Base-by-base conservation (phyloP, 2,888 invertebrate species). In the Andrena dorsata region DNA sequence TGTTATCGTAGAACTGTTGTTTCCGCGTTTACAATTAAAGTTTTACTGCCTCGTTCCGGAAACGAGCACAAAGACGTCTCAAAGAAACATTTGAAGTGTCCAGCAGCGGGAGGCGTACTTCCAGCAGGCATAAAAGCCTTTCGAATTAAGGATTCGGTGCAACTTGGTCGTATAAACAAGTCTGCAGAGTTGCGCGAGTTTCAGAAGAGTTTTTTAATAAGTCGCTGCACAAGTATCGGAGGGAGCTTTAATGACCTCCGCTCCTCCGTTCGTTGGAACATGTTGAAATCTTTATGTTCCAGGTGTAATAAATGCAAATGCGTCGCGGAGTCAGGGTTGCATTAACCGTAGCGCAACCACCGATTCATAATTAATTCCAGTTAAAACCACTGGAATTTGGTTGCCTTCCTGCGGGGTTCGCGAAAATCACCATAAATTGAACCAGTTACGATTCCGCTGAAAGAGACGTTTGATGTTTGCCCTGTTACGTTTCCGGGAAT, bases 151-250 rank as follows among this genome's bases (percentile, higher is more conserved):
- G 65, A 79, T 73, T 69, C 60, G 10, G 53, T 16, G 58, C n/a
- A 69, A 73, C n/a, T 58, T 35, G 16, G 35, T 65, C 13, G 73
- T 64, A 65, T 60, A 79, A 81, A 80, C 56, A 70, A 76, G 65
- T 65, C 64, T 65, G 23, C 64, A 26, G 28, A 75, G 70, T 70
- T 80, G 16, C 32, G 30, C 13, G 28, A 32, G 47, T 60, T 69
- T 75, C 23, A 63, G 56, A 75, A 75, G 23, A 70, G 64, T 76
- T 41, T 41, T 41, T 80, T 65, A 69, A 70, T 65, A 60, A 80
- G 58, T 53, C 26, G 47, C n/a, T 20, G 0, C 10, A 13, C 51
- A 66, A 65, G 61, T 75, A 69, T 75, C 68, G 20, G 32, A 47
- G 32, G 13, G 20, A 74, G 47, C 20, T 69, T 68, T 63, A 68